Conservation (phyloP, 2,888 invertebrate species). For the Gandaritis pyraliata region DNA sequence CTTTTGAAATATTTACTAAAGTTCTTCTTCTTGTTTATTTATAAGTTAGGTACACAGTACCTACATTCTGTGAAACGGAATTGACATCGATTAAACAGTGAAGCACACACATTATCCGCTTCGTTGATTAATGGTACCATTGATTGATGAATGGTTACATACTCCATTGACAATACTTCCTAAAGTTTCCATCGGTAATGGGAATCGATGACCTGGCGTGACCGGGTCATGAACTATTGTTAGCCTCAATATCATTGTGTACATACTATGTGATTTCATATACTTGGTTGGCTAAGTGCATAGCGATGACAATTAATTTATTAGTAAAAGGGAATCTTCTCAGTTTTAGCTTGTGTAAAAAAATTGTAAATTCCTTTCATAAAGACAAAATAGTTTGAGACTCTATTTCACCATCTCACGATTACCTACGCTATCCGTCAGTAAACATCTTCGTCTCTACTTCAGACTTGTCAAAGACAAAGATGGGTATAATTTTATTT, state of each 20-base stretch:
- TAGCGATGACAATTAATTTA: not conserved
- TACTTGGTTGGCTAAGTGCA: slow-evolving; percentile 2
- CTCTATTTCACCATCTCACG: too few relatives aligned
- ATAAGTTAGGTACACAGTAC: too few relatives aligned
- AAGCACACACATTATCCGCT: slow-evolving; percentile 20
- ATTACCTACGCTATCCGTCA: too few relatives aligned
- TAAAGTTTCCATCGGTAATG: slow-evolving; percentile 23
- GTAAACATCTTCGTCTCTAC: too few relatives aligned
- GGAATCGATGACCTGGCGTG: slow-evolving; percentile 27
- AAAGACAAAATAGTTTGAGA: too few relatives aligned
- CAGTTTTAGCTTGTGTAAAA: too few relatives aligned
- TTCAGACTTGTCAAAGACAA: too few relatives aligned
- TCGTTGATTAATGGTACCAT: slow-evolving; percentile 31
- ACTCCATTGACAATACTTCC: slow-evolving; percentile 9
- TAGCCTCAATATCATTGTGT: not conserved
- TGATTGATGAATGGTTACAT: slow-evolving; percentile 18
- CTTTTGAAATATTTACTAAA: too few relatives aligned
- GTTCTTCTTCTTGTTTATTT: too few relatives aligned
- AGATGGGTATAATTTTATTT: too few relatives aligned
- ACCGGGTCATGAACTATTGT: slow-evolving; percentile 21
- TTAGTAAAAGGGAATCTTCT: too few relatives aligned
- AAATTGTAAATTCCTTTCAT: too few relatives aligned
- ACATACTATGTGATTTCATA: slow-evolving; percentile 3
- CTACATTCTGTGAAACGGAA: slow-evolving; percentile 2
- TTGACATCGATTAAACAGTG: slow-evolving; percentile 18